phyloP scores from a whole-genome alignment of 2,888 invertebrate genomes.

The Falcaria lacertinaria region DNA sequence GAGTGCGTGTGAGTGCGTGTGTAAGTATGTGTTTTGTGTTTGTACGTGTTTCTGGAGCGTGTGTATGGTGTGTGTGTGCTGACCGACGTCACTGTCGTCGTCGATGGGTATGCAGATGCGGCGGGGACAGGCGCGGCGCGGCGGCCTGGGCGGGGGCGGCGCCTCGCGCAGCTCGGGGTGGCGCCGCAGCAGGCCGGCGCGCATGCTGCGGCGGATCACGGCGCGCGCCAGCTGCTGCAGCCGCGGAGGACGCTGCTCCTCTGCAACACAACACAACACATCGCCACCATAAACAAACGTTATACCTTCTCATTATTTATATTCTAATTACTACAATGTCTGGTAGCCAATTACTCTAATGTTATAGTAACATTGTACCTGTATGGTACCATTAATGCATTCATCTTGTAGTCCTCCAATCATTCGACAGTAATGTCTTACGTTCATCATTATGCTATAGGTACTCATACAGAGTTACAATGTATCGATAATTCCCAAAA shows the following conservation, averaged over 20 bases:
- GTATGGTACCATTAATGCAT: no score
- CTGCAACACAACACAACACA: conserved; percentile 20
- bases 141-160: conserved; percentile 24
- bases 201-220: conserved; percentile 45
- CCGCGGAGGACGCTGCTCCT: conserved; percentile 48
- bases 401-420: no score
- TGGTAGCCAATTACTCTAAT: no score
- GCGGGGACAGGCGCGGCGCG: conserved; percentile 22
- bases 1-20: no score
- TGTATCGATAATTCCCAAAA: no score
- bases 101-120: conserved; percentile 39
- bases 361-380: no score
- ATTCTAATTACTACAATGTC: no score
- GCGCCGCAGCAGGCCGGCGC: conserved; percentile 35
- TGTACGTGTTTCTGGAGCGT: no score
- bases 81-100: conserved; percentile 52
- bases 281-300: not conserved
- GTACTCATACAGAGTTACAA: no score
- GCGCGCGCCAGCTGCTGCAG: conserved; percentile 55
- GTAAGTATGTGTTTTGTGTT: no score
- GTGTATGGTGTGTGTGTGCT: conserved; percentile 10
- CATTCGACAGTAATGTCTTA: no score
- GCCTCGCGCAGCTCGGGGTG: conserved; percentile 50
- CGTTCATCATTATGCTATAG: no score
- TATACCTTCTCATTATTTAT: not conserved